A percentile compares a stretch with the other conserved stretches of the same genome.
Evolutionary conservation across 2,888 invertebrate genomes (phyloP).

Genomic region (Eupithecia inturbata): DNA sequence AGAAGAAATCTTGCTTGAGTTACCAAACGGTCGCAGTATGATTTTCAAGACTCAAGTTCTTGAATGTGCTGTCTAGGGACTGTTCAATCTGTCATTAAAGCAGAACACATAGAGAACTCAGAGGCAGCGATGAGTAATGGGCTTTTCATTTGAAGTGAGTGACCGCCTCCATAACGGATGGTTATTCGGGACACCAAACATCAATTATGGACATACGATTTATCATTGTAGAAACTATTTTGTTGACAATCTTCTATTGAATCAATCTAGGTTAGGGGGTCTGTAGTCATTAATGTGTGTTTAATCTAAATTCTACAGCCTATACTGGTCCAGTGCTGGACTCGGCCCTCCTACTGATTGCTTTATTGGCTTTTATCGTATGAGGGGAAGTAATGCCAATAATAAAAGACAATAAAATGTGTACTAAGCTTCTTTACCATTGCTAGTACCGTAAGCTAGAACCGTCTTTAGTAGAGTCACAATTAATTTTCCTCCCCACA

Average conservation of each 20-base stretch:
- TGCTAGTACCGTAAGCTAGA: too few relatives aligned
- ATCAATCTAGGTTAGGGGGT: neutral
- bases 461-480: neutral
- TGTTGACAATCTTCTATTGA: constrained; percentile 4
- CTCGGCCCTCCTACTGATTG: too few relatives aligned
- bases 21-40: too few relatives aligned
- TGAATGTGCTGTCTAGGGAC: neutral
- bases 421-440: neutral
- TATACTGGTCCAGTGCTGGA: too few relatives aligned
- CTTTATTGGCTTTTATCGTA: too few relatives aligned
- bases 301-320: too few relatives aligned
- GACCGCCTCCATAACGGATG: constrained; percentile 4
- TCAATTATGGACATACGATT: constrained; percentile 14
- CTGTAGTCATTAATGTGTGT: neutral
- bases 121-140: constrained; percentile 9
- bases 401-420: neutral
- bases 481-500: neutral
- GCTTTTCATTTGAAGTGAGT: constrained; percentile 17
- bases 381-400: too few relatives aligned
- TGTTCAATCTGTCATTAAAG: constrained; percentile 13
- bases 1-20: too few relatives aligned
- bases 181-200: constrained; percentile 10
- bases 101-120: neutral
- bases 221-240: constrained; percentile 8
- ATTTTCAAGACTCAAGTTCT: too few relatives aligned